Evolutionary conservation across 2,888 invertebrate species (phyloP), one percentile per base, ranked within the genome.

Genomic region (Oxyscelio sp.): DNA sequence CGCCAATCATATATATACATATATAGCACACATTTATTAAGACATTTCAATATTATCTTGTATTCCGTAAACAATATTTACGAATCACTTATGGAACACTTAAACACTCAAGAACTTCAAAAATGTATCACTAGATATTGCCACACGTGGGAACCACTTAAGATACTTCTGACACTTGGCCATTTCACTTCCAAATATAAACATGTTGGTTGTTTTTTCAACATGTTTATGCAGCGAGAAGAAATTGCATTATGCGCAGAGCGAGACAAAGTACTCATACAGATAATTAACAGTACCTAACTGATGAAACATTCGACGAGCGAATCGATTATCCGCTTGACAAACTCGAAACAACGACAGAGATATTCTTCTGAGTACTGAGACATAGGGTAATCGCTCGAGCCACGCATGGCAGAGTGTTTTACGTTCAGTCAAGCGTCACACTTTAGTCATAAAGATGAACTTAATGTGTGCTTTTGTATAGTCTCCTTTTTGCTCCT

Each of bases 271-370:
- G 66, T 34, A 19, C 59, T 54, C 54, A 40, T 27, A 73, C 19
- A 24, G 65, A 73, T 74, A 74, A 81, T 82, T 71, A 71, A 82
- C 77, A 66, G 83, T 66, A 68, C 31, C 74, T 58, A 58, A 65
- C 63, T 58, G 79, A 83, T 66, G 83, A 77, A 77, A 77, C 63
- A 34, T 52, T 40, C 52, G 58, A 71, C 65, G 71, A 77, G 65
- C 31, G 43, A 68, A 56, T 74, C 74, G 70, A 83, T 83, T 83
- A 83, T 74, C 43, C 74, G 83, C 79, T 79, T 68, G 83, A 83
- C 66, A 77, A 83, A 77, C 77, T 77, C 58, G 66, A 83, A 77
- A 82, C 75, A 77, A 70, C 70, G 71, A 71, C 77, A 71, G 45
- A 66, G 77, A 75, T 71, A 34, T 56, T 58, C 56, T 34, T 71